Conservation (phyloP, 2,797 vertebrate genomes). For the Brotula barbata region DNA sequence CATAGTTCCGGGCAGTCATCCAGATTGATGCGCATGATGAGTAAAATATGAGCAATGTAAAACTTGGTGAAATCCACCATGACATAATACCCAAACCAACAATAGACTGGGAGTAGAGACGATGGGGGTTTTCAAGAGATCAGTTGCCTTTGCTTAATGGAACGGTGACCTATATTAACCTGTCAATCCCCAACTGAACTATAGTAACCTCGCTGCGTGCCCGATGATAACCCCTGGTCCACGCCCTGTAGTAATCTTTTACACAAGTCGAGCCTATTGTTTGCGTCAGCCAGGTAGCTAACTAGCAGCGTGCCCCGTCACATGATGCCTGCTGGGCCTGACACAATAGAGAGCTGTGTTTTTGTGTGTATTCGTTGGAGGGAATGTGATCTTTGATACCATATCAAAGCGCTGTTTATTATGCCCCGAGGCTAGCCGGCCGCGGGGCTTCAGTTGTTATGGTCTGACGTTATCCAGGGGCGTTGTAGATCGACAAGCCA, state of each 20-base stretch:
- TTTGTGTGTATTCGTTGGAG: slow-evolving; percentile 45
- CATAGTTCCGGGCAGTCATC: not conserved
- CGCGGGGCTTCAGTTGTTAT: slow-evolving; percentile 58
- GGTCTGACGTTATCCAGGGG: slow-evolving; percentile 55
- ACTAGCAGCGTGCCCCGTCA: slow-evolving; percentile 63
- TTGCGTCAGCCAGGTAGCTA: slow-evolving; percentile 76
- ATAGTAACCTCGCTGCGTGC: slow-evolving; percentile 62
- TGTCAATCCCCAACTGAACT: slow-evolving; percentile 45
- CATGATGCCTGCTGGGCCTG: slow-evolving; percentile 74
- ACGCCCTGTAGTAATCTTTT: slow-evolving; percentile 57
- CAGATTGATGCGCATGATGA: not conserved
- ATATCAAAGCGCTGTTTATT: slow-evolving; percentile 79
- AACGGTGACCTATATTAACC: slow-evolving; percentile 21
- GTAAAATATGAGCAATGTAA: no score
- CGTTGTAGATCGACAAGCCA: slow-evolving; percentile 29
- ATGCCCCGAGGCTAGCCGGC: slow-evolving; percentile 64
- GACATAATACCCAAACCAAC: not conserved
- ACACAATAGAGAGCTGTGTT: slow-evolving; percentile 71
- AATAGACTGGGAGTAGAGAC: not conserved
- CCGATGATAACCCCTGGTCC: slow-evolving; percentile 65
- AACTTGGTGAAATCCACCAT: not conserved
- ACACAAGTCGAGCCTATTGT: slow-evolving; percentile 66
- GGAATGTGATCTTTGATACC: slow-evolving; percentile 75
- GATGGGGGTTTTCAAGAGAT: not conserved
- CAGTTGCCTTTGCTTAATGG: slow-evolving; percentile 5